Evolutionary conservation across 92 coral and sea anemone species (phyloP).

Genomic region (Heteractis magnifica): DNA sequence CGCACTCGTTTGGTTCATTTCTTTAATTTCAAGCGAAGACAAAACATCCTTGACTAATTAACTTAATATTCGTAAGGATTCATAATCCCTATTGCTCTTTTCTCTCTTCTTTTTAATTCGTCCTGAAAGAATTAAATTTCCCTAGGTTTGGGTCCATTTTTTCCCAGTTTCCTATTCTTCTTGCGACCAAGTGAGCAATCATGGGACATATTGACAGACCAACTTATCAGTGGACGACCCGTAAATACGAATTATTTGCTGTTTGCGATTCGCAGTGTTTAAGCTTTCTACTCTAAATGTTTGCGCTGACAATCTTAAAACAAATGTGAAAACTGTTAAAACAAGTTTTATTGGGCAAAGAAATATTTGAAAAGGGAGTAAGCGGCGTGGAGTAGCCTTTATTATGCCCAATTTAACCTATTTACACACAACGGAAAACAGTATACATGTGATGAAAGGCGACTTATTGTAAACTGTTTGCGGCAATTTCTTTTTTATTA

Average conservation of each 20-base stretch:
- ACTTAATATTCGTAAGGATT: conserved; percentile 4
- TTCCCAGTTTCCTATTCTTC: conserved; percentile 15
- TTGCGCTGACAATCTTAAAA: conserved; percentile 57
- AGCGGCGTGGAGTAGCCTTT: conserved; percentile 59
- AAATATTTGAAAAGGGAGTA: conserved; percentile 53
- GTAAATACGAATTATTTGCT: conserved; percentile 83
- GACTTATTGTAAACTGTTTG: conserved; percentile 52
- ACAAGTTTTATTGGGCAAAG: conserved; percentile 57
- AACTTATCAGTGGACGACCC: conserved; percentile 72
- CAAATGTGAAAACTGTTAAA: conserved; percentile 56
- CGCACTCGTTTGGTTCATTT: not conserved
- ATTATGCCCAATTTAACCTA: conserved; percentile 66
- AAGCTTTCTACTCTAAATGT: conserved; percentile 80
- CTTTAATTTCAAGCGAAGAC: not conserved
- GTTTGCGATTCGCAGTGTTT: conserved; percentile 84
- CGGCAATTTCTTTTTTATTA: conserved; percentile 61
- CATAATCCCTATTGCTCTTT: conserved; percentile 19
- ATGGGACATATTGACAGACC: conserved; percentile 67
- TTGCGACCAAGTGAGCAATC: conserved; percentile 80
- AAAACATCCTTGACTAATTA: not conserved
- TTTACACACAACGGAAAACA: conserved; percentile 66
- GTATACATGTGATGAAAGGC: conserved; percentile 58
- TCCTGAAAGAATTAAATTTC: conserved; percentile 9
- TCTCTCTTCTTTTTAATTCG: not conserved
- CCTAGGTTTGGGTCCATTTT: conserved; percentile 14